phyloP scores from a whole-genome alignment of 2,888 invertebrate species.

The Vesta saturnalis region DNA sequence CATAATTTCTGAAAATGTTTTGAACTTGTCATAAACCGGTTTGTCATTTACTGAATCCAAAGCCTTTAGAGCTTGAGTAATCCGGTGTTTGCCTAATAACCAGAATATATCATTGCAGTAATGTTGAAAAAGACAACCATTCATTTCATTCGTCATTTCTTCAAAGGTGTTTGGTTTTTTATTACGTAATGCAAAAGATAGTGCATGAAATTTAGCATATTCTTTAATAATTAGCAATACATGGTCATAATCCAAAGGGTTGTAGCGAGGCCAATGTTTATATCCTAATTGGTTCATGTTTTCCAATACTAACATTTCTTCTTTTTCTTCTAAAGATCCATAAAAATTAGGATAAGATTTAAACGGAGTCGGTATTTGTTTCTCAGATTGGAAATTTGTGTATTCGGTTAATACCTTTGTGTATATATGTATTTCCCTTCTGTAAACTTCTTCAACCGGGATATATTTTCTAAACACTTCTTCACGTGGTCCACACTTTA shows the following conservation, averaged over 20 bases:
- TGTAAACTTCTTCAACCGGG: neutral
- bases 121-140: neutral
- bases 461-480: neutral
- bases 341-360: neutral
- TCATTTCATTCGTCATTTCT: neutral
- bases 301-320: neutral
- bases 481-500: neutral
- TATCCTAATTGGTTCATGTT: neutral
- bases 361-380: neutral
- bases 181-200: neutral
- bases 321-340: neutral
- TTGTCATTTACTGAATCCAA: constrained; percentile 24
- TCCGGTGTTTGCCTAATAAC: neutral
- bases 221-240: neutral
- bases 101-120: neutral
- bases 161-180: neutral
- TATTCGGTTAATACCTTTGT: neutral
- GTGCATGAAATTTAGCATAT: neutral
- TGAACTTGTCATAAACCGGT: constrained; percentile 18
- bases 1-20: constrained; percentile 14
- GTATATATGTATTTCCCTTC: neutral
- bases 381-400: neutral
- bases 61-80: neutral
- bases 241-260: neutral
- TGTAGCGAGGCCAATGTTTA: neutral